These are phyloP conservation scores for Hyperoplus immaculatus DNA, from an alignment of 2,797 vertebrate species.

Conservation along the genomic window DNA sequence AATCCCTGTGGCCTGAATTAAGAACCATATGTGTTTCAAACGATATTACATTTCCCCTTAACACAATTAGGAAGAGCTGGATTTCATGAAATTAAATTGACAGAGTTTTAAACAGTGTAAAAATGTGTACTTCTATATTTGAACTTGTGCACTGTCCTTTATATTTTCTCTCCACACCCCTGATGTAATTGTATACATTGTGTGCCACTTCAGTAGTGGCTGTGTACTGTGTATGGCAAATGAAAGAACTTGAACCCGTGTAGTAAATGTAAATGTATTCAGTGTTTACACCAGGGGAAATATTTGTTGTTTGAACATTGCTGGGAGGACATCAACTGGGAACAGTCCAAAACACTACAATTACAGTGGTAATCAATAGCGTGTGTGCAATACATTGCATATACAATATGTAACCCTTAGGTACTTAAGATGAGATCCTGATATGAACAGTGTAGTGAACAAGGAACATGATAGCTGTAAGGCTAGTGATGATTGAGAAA, in stretches of 20 bases:
- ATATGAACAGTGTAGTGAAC: neutral
- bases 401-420: neutral
- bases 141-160: too few relatives aligned
- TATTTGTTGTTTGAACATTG: slow-evolving; percentile 5
- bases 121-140: too few relatives aligned
- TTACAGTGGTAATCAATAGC: neutral
- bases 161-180: too few relatives aligned
- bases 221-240: too few relatives aligned
- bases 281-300: neutral
- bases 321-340: neutral
- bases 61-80: neutral
- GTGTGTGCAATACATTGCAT: slow-evolving; percentile 4
- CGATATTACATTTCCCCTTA: neutral
- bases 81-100: neutral
- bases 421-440: neutral
- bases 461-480: neutral
- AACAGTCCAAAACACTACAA: neutral
- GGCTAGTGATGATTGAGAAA: neutral
- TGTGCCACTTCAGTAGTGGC: too few relatives aligned
- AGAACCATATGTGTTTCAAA: slow-evolving; percentile 27
- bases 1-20: slow-evolving; percentile 31
- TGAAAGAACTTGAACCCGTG: too few relatives aligned
- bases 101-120: neutral
- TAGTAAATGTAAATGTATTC: neutral
- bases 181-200: too few relatives aligned